Base-by-base conservation (phyloP, 2,113 vertebrate species). In the Pelmatolapia mariae region DNA sequence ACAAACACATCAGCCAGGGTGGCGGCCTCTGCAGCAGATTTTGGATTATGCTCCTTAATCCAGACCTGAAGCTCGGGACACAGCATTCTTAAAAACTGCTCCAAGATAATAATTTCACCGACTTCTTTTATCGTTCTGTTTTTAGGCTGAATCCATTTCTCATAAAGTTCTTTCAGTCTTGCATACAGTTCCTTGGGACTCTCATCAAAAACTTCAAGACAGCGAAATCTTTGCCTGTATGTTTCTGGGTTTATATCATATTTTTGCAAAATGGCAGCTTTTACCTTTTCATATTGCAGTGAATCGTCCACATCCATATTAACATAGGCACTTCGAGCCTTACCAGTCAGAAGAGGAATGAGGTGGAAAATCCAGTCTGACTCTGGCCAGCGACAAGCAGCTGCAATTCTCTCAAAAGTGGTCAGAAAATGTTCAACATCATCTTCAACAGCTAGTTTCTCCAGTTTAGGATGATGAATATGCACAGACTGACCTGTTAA, bases 111-210 rank as follows among this genome's bases (percentile, higher is more conserved):
- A 1, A 16, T 47, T 47, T 47, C 45, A 16, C 24, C 54, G 26
- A 26, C 12, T 24, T 57, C 54, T 2, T 57, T 24, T 7, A 57
- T 12, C 26, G 54, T 26, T 1, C 12, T 26, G 8, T 8, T 26
- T 5, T 57, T 57, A 8, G 24, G 0, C 24, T 57, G 24, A 29
- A 57, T 29, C 56, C 26, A 59, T 59, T 16, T 59, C 4, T 29
- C 56, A 29, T 29, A 9, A 13, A 9, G 0, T 29, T 59, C 2
- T 16, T 59, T 59, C 0, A 59, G 12, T 5, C 24, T 59, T 9
- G 0, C 56, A 59, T 29, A 29, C 4, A 0, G 26, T 29, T 59
- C 26, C 2, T 16, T 26, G 4, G 13, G 26, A 16, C 56, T 59
- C 56, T 52, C 50, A 5, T 52, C 18, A 52, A 16, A 5, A 16